Evolutionary conservation across 64 coral and sea anemone genomes (phyloP).

Genomic region (Pachyseris speciosa): DNA sequence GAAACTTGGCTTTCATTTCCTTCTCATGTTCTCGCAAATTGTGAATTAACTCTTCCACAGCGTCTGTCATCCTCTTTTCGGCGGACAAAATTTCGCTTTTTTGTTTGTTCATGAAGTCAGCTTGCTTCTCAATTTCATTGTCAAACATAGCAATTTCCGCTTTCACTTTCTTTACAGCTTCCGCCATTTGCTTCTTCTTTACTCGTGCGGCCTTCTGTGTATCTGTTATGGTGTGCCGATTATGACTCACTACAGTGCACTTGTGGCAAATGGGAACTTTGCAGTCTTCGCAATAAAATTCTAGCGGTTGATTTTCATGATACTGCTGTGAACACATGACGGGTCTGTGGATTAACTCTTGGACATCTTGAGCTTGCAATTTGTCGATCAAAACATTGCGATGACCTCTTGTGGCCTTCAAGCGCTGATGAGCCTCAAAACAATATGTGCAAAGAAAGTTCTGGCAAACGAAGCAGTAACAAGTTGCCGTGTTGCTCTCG

Average conservation of each 20-base stretch:
- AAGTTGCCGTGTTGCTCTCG: background rate
- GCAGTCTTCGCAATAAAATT: constrained; percentile 38
- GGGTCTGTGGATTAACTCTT: background rate
- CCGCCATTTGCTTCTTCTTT: background rate
- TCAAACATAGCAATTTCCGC: background rate
- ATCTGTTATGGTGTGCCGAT: background rate
- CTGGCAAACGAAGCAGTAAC: constrained; percentile 12
- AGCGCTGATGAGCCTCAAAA: background rate
- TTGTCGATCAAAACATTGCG: no score
- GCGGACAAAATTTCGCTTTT: background rate
- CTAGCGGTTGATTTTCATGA: constrained; percentile 25
- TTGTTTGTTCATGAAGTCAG: background rate
- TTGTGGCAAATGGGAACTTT: constrained; percentile 34
- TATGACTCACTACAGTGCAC: constrained; percentile 4
- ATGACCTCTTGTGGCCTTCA: background rate
- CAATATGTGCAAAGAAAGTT: background rate
- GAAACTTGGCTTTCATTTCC: background rate
- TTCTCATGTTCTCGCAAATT: background rate
- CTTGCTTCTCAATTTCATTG: background rate
- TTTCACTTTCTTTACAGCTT: background rate
- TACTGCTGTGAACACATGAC: constrained; percentile 8
- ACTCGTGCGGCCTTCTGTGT: constrained; percentile 17
- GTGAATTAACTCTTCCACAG: background rate
- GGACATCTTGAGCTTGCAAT: no score
- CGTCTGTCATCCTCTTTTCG: background rate